Base-by-base conservation (phyloP, 2,797 vertebrate species). In the Oryzias dopingdopingensis region DNA sequence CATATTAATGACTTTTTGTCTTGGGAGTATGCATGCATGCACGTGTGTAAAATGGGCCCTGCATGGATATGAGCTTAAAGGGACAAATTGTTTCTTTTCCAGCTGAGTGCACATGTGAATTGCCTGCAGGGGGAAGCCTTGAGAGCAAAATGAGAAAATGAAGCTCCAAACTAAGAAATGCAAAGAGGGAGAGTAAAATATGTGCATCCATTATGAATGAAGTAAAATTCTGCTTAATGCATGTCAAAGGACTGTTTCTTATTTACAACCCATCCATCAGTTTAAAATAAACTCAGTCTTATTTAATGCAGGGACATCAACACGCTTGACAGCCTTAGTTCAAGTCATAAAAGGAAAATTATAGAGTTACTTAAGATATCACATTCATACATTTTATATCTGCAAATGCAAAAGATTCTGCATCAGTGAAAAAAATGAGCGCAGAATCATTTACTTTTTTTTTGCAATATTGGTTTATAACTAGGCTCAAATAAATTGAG, bases 101-200 rank as follows among this genome's bases (percentile, higher is more conserved):
- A 85, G 79, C 79, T 85, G 81, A 79, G 59, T 80, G 91, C 84
- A 77, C 83, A 74, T 65, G 79, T 74, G 83, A 80, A 88, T 85
- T 87, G 84, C 86, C 85, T 83, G 68, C 65, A 77, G 79, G 76
- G 62, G 70, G 59, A 67, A 67, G 64, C 24, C 17, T 72, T 52
- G 63, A 72, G 47, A 77, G 68, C 45, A 62, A 76, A 74, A 84
- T 62, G 71, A 70, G 52, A 65, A 77, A 74, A 70, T 59, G 47
- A 72, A 60, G 77, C 75, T 59, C 52, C 15, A 67, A 62, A 42
- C 57, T 41, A 49, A 67, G 54, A 51, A 52, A 44, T 52, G 66
- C 42, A 56, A 51, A 53, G 24, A 57, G 26, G 60, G 56, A 56
- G 54, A 48, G 15, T 16, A 50, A 47, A 46, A 62, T 42, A 49